Base-by-base conservation (phyloP, 1,140 invertebrate species). In the Neodiprion fabricii region DNA sequence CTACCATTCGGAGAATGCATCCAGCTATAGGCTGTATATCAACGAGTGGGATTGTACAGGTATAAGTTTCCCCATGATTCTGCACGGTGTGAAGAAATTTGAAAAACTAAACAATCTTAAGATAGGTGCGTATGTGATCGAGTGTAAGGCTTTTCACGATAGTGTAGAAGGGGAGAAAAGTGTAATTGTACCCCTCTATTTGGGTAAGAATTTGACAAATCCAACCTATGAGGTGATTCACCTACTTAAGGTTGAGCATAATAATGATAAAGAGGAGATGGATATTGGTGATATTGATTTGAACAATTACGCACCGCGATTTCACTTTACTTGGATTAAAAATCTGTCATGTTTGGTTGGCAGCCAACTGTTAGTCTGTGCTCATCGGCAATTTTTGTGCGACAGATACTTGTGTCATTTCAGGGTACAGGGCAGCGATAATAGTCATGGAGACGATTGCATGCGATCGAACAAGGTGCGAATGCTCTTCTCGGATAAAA, bases 51-150 rank as follows among this genome's bases (percentile, higher is more conserved):
- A 87, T 48, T 86, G 85, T 79, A 70, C 77, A 67, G 79, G 78
- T 71, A 71, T 88, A n/a, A 71, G 78, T 23, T 88, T 88, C 76
- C 86, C 85, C 9, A 79, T 87, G 11, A 79, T 82, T 78, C 75
- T 88, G 72, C 76, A 71, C 53, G 82, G 86, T 80, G 82, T 88
- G 68, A 21, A 50, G 70, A 84, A 82, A 80, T 80, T 88, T 74
- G 84, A 87, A 80, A 77, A 79, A 72, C 72, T 82, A 72, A 88
- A 88, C 80, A 79, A 82, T 79, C 77, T 88, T 48, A 53, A 73
- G 14, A 79, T 84, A 17, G 83, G 83, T 78, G 79, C 81, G 28
- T 85, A 81, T 73, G 79, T 71, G 7, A 71, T 82, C 67, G 76
- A 84, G 50, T 14, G 14, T 53, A 14, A 53, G 14, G 14, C 50